phyloP scores from a whole-genome alignment of 2,797 vertebrate genomes.

The Enteromius radiatus region DNA sequence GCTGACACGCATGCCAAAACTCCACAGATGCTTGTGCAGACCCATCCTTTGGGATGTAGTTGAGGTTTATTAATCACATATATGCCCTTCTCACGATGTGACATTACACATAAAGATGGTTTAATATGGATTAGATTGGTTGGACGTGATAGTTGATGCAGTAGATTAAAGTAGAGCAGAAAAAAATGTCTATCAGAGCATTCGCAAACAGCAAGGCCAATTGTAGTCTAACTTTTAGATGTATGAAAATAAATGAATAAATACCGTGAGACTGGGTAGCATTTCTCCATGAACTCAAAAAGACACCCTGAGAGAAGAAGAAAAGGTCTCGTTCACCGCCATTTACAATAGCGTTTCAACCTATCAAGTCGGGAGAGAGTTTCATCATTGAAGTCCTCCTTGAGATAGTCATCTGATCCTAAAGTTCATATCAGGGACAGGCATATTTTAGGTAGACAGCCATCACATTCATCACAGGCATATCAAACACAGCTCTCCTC shows the following conservation, averaged over 20 bases:
- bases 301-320: not conserved
- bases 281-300: not conserved
- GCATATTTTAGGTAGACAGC: conserved; percentile 44
- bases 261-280: too few species aligned
- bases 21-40: conserved; percentile 12
- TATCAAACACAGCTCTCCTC: conserved; percentile 60
- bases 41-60: not conserved
- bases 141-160: not conserved
- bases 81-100: not conserved
- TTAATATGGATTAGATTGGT: conserved; percentile 4
- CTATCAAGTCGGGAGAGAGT: not conserved
- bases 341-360: not conserved
- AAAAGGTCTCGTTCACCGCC: not conserved
- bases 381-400: not conserved
- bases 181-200: not conserved
- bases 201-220: not conserved
- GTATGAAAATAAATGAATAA: too few species aligned
- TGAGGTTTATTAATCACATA: conserved; percentile 15
- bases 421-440: conserved; percentile 54
- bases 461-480: conserved; percentile 40
- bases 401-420: conserved; percentile 20
- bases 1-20: conserved; percentile 4
- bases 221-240: not conserved
- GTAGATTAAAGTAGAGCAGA: conserved; percentile 14
- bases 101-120: conserved; percentile 25